Conservation (phyloP, 2,888 invertebrate species). For the Macropis europaea region DNA sequence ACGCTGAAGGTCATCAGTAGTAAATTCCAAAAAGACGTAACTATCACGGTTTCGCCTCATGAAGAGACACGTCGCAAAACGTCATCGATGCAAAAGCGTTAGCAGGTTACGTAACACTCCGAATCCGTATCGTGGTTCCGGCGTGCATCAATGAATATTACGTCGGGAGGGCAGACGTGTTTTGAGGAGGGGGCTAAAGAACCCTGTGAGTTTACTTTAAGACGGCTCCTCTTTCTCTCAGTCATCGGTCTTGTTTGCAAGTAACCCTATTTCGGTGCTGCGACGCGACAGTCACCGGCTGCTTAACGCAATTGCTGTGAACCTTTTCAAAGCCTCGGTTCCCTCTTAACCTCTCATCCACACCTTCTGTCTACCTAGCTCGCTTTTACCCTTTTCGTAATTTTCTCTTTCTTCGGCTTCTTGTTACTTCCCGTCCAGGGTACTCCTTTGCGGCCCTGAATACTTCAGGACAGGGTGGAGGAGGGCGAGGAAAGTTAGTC, state of each 20-base stretch:
- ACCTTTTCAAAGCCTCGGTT: constrained; percentile 46
- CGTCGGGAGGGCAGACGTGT: neutral
- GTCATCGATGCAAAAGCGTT: too few species aligned
- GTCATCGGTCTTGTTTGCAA: constrained; percentile 20
- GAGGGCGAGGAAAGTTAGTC: constrained; percentile 45
- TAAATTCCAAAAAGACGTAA: too few species aligned
- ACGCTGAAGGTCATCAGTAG: too few species aligned
- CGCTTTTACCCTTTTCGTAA: neutral
- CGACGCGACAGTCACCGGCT: constrained; percentile 52
- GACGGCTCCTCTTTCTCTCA: constrained; percentile 1
- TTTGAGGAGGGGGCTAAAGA: constrained; percentile 7
- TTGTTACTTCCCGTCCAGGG: constrained; percentile 21
- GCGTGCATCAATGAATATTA: too few species aligned
- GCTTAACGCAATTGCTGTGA: constrained; percentile 61
- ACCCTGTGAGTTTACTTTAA: constrained; percentile 11
- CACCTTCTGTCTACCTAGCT: constrained; percentile 11
- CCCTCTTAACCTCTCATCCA: constrained; percentile 1
- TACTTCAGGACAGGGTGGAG: constrained; percentile 32
- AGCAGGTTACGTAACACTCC: too few species aligned
- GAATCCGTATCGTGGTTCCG: too few species aligned
- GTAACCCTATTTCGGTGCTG: constrained; percentile 53
- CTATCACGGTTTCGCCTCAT: too few species aligned
- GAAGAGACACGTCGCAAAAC: too few species aligned
- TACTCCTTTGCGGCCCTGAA: constrained; percentile 52
- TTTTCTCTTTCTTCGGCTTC: constrained; percentile 20